Evolutionary conservation across 2,113 vertebrate genomes (phyloP), one percentile per base, ranked within the genome.

Genomic region (Silurus meridionalis): DNA sequence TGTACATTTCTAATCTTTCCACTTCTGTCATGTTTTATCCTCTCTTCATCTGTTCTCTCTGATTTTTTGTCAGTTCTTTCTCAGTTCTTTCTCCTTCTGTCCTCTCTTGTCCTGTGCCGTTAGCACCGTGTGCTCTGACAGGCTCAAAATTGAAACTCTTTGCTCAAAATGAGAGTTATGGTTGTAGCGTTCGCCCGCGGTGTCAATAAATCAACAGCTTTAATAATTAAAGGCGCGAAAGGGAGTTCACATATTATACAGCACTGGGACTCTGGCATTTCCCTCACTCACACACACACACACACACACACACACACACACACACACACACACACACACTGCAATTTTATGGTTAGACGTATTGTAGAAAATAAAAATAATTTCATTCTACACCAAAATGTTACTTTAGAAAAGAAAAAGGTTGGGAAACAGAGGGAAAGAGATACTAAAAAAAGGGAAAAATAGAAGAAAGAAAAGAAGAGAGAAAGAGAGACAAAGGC

Each of bases 161-260:
- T 5, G 48, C 48, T 52, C 71, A 50, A 8, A 74, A 74, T 50
- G 1, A 10, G 50, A 23, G 48, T 50, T 50, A 19, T 74, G 19
- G 8, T 1, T 50, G 21, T 23, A 13, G 50, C 11, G 1, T 2
- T 13, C 50, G 72, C n/a, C 64, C 28, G 0, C 19, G 0, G 72
- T 15, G 53, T 19, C 77, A 80, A 80, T 80, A 80, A 28, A 80
- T 80, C 53, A 80, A 8, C 55, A 5, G 15, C 53, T 19, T 78
- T 80, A 80, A 80, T 80, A 80, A 80, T 80, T 80, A 77, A 57
- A 80, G 52, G 25, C 25, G 14, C 10, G 77, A 58, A 55, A 58
- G 77, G 14, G 53, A 58, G 77, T 58, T 80, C 77, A 80, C 55
- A 80, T 15, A 58, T 80, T 80, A 80, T 37, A 80, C 50, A 79